phyloP scores from a whole-genome alignment of 1,140 invertebrate species.

The Microplitis demolitor region DNA sequence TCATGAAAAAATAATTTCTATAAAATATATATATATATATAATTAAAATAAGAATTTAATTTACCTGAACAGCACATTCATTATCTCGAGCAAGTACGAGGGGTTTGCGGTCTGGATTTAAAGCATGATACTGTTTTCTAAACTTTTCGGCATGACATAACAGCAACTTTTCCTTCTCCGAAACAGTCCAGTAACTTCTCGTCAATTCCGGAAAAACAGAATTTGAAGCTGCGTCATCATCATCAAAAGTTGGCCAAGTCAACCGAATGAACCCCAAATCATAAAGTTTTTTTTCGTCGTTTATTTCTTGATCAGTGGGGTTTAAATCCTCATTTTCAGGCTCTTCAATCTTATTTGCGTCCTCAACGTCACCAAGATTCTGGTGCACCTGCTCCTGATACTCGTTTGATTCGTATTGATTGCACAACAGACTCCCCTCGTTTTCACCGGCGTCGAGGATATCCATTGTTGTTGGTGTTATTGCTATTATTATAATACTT shows the following conservation, averaged over 20 bases:
- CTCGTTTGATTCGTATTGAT: slow-evolving; percentile 18
- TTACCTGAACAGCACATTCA: slow-evolving; percentile 78
- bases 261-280: slow-evolving; percentile 62
- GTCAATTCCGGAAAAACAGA: slow-evolving; percentile 67
- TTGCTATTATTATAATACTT: not conserved
- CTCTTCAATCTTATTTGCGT: slow-evolving; percentile 1
- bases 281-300: slow-evolving; percentile 45
- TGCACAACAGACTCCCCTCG: not conserved
- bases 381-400: not conserved
- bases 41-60: slow-evolving; percentile 17
- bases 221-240: slow-evolving; percentile 39
- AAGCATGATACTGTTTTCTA: slow-evolving; percentile 73
- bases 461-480: slow-evolving; percentile 10
- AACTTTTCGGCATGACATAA: slow-evolving; percentile 83
- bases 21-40: not conserved
- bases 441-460: not conserved
- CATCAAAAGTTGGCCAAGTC: slow-evolving; percentile 61
- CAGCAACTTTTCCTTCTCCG: slow-evolving; percentile 77
- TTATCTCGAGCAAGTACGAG: slow-evolving; percentile 79
- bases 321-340: slow-evolving; percentile 12
- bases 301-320: slow-evolving; percentile 51
- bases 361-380: slow-evolving; percentile 12
- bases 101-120: slow-evolving; percentile 72
- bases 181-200: slow-evolving; percentile 73
- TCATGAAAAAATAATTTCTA: too few relatives aligned